Conservation (phyloP, 2,113 vertebrate species). For the Cynoglossus semilaevis region DNA sequence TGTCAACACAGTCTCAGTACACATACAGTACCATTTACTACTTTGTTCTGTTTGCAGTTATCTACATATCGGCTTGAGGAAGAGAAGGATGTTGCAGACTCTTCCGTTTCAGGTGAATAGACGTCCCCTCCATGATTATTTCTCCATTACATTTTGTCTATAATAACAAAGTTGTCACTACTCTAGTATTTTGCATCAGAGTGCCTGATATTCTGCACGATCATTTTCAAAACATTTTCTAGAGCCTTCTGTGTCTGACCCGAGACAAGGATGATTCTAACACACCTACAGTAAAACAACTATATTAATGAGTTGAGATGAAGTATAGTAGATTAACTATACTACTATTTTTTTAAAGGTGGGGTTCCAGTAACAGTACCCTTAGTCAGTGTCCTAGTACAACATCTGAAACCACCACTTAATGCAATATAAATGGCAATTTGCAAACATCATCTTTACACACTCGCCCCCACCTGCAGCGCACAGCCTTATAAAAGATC, state of each 20-base stretch:
- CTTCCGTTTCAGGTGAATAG: slow-evolving; percentile 77
- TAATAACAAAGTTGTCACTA: too few species aligned
- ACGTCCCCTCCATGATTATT: too few species aligned
- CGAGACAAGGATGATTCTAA: too few species aligned
- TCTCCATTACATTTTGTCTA: too few species aligned
- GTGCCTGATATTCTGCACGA: too few species aligned
- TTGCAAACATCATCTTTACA: slow-evolving; percentile 7
- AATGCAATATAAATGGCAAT: slow-evolving; percentile 37
- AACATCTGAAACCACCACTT: slow-evolving; percentile 23
- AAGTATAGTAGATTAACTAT: background rate
- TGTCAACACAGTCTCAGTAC: too few species aligned
- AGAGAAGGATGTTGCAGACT: slow-evolving; percentile 80
- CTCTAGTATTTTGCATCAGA: too few species aligned
- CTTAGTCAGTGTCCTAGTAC: slow-evolving; percentile 6
- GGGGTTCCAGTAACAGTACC: slow-evolving; percentile 7
- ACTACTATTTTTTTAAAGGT: background rate
- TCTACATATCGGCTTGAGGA: slow-evolving; percentile 85
- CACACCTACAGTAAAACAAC: too few species aligned
- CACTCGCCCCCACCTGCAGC: background rate
- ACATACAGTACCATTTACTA: background rate
- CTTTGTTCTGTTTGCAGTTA: slow-evolving; percentile 77
- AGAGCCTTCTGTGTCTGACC: too few species aligned
- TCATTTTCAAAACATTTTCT: too few species aligned
- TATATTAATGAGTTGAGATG: background rate
- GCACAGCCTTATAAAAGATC: slow-evolving; percentile 39